A percentile compares a stretch with the other conserved stretches of the same genome.
These are phyloP conservation scores for Theocolax elegans DNA, from an alignment of 1,140 invertebrate species.

Conservation along the genomic window DNA sequence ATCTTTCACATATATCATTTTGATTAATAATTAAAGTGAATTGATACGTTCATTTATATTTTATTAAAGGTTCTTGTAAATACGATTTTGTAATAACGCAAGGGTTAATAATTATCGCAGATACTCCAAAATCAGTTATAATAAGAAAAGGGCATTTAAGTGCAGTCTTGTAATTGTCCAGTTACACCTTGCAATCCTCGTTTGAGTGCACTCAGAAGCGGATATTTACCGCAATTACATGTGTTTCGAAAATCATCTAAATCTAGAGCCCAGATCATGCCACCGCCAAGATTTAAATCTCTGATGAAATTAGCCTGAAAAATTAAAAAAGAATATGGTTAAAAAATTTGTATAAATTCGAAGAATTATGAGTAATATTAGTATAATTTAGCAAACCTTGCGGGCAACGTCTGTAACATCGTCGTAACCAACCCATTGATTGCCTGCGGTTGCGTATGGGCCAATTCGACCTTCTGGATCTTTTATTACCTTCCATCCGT, in stretches of 20 bases:
- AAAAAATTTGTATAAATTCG: too few species aligned
- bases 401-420: conserved; percentile 74
- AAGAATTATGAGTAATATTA: too few species aligned
- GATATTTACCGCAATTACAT: conserved; percentile 75
- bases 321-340: background rate
- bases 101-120: too few species aligned
- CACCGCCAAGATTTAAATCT: conserved; percentile 75
- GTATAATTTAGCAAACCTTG: conserved; percentile 56
- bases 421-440: conserved; percentile 88
- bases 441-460: conserved; percentile 77
- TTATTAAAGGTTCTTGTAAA: too few species aligned
- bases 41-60: too few species aligned
- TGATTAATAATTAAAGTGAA: too few species aligned
- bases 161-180: conserved; percentile 35
- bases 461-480: conserved; percentile 75
- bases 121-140: too few species aligned
- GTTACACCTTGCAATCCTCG: conserved; percentile 46
- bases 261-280: conserved; percentile 84
- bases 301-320: conserved; percentile 67
- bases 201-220: conserved; percentile 68
- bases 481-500: conserved; percentile 75
- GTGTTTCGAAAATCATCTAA: conserved; percentile 79
- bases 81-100: too few species aligned
- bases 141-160: too few species aligned
- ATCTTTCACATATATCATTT: too few species aligned